A percentile compares a stretch with the other conserved stretches of the same genome.
phyloP scores from a whole-genome alignment of 1,140 invertebrate species.

The Piezodorus guildinii region DNA sequence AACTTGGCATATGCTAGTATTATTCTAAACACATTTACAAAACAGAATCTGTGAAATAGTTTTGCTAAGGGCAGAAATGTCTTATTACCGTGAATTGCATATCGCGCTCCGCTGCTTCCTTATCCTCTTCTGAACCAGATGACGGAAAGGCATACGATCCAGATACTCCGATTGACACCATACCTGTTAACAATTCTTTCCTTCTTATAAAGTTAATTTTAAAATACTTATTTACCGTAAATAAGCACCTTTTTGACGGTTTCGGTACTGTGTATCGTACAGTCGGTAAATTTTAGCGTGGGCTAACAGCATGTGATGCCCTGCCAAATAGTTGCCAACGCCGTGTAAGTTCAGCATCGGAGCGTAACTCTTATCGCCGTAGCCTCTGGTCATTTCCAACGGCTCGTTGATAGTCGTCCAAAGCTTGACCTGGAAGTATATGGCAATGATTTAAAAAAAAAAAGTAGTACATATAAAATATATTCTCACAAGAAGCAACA shows the following conservation, averaged over 20 bases:
- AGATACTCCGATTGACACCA: slow-evolving; percentile 41
- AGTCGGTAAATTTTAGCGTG: slow-evolving; percentile 52
- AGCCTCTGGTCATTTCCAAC: slow-evolving; percentile 50
- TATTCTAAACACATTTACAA: too few species aligned
- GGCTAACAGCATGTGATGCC: slow-evolving; percentile 47
- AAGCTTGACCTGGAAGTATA: slow-evolving; percentile 34
- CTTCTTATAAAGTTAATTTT: not conserved
- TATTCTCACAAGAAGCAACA: too few species aligned
- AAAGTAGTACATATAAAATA: too few species aligned
- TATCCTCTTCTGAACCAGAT: slow-evolving; percentile 33
- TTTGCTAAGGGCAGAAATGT: too few species aligned
- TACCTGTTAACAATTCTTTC: slow-evolving; percentile 29
- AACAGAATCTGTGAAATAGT: too few species aligned
- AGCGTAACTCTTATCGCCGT: slow-evolving; percentile 36
- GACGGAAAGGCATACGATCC: slow-evolving; percentile 37
- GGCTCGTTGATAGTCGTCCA: slow-evolving; percentile 68
- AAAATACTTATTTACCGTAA: slow-evolving; percentile 20
- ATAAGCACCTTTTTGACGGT: slow-evolving; percentile 39
- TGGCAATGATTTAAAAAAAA: too few species aligned
- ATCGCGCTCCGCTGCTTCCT: slow-evolving; percentile 37
- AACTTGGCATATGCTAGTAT: too few species aligned
- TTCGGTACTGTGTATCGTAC: slow-evolving; percentile 48
- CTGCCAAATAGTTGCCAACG: slow-evolving; percentile 43
- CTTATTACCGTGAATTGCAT: slow-evolving; percentile 35
- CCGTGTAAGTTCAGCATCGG: slow-evolving; percentile 41